These are phyloP conservation scores for Lamellibrachia luymesi DNA, from an alignment of 1,140 invertebrate genomes.

Conservation along the genomic window DNA sequence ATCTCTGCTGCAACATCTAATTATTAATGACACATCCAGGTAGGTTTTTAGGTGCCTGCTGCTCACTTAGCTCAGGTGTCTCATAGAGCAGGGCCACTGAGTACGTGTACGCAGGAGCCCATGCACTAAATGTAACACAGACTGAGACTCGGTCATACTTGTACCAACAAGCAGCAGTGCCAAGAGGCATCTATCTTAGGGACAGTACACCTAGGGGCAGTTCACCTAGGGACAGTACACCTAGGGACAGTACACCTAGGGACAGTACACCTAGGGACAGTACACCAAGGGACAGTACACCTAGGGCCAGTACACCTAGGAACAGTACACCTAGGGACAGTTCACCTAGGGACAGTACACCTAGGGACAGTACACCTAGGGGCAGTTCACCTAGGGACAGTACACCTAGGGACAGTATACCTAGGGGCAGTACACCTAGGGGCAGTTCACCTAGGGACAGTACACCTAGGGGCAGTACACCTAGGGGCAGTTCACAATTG, in stretches of 20 bases:
- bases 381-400: not conserved
- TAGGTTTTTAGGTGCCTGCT: not conserved
- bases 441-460: not conserved
- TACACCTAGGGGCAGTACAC: not conserved
- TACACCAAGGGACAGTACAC: not conserved
- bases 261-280: not conserved
- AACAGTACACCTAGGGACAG: not conserved
- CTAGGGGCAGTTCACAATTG: too few relatives aligned
- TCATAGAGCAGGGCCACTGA: not conserved
- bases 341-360: not conserved
- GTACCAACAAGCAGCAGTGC: not conserved
- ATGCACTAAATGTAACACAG: not conserved
- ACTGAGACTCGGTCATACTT: not conserved
- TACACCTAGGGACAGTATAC: not conserved
- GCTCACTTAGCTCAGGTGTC: not conserved
- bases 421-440: not conserved
- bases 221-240: too few relatives aligned
- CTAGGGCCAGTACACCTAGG: not conserved
- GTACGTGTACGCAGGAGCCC: not conserved
- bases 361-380: not conserved
- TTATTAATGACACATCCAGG: not conserved
- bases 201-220: not conserved
- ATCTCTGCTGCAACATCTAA: not conserved
- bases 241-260: not conserved
- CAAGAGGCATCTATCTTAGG: not conserved